Base-by-base conservation (phyloP, 1,140 invertebrate species). In the Chymomyza costata region DNA sequence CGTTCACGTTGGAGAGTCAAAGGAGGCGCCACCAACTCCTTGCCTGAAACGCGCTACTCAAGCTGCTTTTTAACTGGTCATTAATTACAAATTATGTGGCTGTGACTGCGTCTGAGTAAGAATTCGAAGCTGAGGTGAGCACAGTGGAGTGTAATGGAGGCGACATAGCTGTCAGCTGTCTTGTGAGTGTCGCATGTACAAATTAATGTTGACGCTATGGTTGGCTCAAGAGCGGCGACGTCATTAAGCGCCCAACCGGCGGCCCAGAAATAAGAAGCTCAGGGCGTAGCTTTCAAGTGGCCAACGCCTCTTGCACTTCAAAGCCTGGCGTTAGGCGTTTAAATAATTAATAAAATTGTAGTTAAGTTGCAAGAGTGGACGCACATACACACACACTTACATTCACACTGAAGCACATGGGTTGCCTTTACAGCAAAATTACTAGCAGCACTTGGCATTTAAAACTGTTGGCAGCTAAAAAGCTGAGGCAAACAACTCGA, bases 41-140 rank as follows among this genome's bases (percentile, higher is more conserved):
- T 25, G 21, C 8, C 3, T 3, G 3, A 25, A 25, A 25, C 21
- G 21, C 21, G 41, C 31, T 47, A 43, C 66, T 32, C 48, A 51
- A 52, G 59, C 45, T 57, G 53, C 59, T 65, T 69, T 73, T 78
- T 78, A 80, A 80, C 73, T 80, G 63, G 73, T 80, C 73, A 78
- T 78, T 78, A 78, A 78, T 78, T 78, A 78, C 73, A 73, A 78
- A 78, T 76, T 78, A 78, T 78, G 70, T 76, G 8, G 8, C 21
- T 25, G 21, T 5, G 21, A 5, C 21, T 25, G 21, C n/a, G n/a
- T n/a, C n/a, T n/a, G n/a, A n/a, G n/a, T n/a, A n/a, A n/a, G n/a
- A n/a, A n/a, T n/a, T n/a, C n/a, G n/a, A n/a, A n/a, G n/a, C n/a
- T n/a, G n/a, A n/a, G n/a, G n/a, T n/a, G n/a, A n/a, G n/a, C n/a